Conservation (phyloP, 2,113 vertebrate genomes). For the Orycteropus afer region DNA sequence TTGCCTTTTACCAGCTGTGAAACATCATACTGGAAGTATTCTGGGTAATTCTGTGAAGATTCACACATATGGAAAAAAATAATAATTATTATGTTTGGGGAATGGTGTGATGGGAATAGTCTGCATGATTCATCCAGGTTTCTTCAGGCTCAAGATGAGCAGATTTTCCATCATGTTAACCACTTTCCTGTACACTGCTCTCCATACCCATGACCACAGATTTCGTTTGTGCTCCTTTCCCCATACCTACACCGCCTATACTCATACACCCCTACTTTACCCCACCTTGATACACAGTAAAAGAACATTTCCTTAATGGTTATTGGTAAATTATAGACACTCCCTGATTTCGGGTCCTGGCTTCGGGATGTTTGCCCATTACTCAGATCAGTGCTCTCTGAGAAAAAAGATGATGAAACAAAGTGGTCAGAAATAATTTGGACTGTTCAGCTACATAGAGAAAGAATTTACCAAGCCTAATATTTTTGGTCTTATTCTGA, state of each 20-base stretch:
- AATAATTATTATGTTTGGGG: neutral
- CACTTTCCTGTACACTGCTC: neutral
- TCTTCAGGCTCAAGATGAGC: neutral
- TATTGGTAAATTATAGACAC: neutral
- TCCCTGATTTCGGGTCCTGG: neutral
- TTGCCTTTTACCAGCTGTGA: neutral
- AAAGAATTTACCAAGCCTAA: neutral
- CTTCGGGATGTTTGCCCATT: neutral
- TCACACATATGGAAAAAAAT: neutral
- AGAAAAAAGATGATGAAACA: slow-evolving; percentile 55
- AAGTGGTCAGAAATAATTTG: neutral
- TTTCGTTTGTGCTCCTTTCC: neutral
- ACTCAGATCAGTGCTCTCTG: neutral
- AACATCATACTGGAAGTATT: neutral
- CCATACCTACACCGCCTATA: neutral
- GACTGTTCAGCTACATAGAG: slow-evolving; percentile 39
- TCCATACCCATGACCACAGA: neutral
- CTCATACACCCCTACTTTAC: neutral
- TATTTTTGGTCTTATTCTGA: neutral
- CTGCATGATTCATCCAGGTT: neutral
- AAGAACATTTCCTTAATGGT: neutral
- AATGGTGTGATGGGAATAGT: neutral
- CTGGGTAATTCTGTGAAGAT: neutral
- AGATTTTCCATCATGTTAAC: neutral
- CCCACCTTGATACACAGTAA: neutral